Evolutionary conservation across 2,888 invertebrate species (phyloP).

Genomic region (Chaetogeoica ovagalla): DNA sequence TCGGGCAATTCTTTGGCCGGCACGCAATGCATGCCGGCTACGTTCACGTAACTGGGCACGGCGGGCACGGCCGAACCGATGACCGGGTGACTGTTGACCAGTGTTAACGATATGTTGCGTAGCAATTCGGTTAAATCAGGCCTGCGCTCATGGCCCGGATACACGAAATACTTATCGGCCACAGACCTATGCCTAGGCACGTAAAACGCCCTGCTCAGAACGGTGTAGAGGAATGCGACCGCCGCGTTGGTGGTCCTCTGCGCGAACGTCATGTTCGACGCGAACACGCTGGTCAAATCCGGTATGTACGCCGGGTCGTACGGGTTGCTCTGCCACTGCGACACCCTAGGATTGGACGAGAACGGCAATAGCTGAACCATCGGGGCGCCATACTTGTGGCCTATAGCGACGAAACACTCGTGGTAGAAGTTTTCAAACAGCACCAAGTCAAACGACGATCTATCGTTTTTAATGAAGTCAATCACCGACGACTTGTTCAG

Average conservation of each 20-base stretch:
- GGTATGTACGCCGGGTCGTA: conserved; percentile 40
- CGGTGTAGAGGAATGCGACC: conserved; percentile 3
- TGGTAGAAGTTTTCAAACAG: conserved; percentile 56
- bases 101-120: conserved; percentile 36
- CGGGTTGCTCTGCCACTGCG: conserved; percentile 43
- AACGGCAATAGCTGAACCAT: conserved; percentile 37
- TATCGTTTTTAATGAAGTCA: conserved; percentile 20
- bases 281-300: conserved; percentile 20
- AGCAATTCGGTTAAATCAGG: conserved; percentile 38
- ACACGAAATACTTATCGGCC: conserved; percentile 26
- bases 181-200: conserved; percentile 11
- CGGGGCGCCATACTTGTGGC: conserved; percentile 57
- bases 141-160: conserved; percentile 27
- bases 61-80: conserved; percentile 23
- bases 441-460: conserved; percentile 26
- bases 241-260: conserved; percentile 25
- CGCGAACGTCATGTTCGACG: conserved; percentile 38
- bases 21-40: conserved; percentile 45
- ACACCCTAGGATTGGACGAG: conserved; percentile 26
- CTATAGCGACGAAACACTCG: conserved; percentile 58
- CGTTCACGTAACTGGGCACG: conserved; percentile 40
- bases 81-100: conserved; percentile 39
- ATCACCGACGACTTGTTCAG: conserved; percentile 24
- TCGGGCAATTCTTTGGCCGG: conserved; percentile 31
- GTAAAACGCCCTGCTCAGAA: conserved; percentile 5